A percentile compares a stretch with the other conserved stretches of the same genome.
Evolutionary conservation across 2,797 vertebrate genomes (phyloP).

Genomic region (Esox lucius): DNA sequence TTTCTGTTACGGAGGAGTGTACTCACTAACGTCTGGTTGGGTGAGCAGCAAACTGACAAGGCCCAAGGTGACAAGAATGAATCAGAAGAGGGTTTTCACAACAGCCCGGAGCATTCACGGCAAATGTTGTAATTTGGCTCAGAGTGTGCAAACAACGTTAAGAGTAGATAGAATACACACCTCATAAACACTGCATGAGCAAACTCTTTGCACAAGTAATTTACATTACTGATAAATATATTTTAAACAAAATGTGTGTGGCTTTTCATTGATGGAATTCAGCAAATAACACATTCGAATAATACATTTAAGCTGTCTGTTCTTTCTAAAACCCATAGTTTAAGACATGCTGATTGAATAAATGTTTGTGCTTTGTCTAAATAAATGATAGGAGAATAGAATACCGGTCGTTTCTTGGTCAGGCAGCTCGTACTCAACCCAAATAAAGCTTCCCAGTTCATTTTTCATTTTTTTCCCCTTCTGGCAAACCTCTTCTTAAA

Average conservation of each 20-base stretch:
- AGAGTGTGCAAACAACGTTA: slow-evolving; percentile 6
- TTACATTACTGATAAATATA: background rate
- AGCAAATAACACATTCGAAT: background rate
- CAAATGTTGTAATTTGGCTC: slow-evolving; percentile 11
- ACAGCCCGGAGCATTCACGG: slow-evolving; percentile 14
- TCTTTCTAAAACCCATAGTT: background rate
- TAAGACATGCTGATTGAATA: background rate
- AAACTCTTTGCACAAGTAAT: background rate
- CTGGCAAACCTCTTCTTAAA: too few relatives aligned
- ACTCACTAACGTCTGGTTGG: slow-evolving; percentile 17
- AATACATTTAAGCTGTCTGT: background rate
- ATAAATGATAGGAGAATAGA: background rate
- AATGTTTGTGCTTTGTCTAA: background rate
- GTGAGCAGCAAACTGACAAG: slow-evolving; percentile 27
- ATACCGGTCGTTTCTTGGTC: background rate
- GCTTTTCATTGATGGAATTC: background rate
- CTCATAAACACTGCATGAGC: background rate
- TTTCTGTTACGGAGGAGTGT: slow-evolving; percentile 3
- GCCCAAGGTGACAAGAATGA: slow-evolving; percentile 7
- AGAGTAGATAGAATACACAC: background rate
- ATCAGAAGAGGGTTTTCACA: slow-evolving; percentile 10
- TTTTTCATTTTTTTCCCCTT: too few relatives aligned
- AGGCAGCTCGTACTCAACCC: too few relatives aligned
- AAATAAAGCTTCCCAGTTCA: too few relatives aligned
- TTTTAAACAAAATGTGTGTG: background rate